Percentiles rank a stretch among this genome's conserved stretches.
phyloP scores from a whole-genome alignment of 2,113 vertebrate species.

The Malurus cyaneus region DNA sequence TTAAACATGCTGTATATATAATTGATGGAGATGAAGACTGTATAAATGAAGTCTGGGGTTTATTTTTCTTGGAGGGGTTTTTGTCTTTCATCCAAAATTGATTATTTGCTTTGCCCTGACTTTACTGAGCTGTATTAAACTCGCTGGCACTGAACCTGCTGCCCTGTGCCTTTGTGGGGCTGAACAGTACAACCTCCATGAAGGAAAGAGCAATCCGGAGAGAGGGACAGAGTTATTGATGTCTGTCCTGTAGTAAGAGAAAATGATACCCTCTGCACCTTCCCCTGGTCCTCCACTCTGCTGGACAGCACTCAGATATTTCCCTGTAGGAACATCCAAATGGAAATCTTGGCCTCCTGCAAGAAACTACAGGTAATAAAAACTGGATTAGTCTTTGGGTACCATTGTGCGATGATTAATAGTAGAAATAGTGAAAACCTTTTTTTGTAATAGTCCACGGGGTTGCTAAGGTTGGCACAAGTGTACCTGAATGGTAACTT shows the following conservation, averaged over 20 bases:
- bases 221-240: conserved; percentile 10
- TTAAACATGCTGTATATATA: not conserved
- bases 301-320: not conserved
- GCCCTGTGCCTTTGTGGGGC: conserved; percentile 2
- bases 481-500: not conserved
- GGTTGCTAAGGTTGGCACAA: not conserved
- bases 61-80: conserved; percentile 12
- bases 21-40: not conserved
- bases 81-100: not conserved
- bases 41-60: not conserved
- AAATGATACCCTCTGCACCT: not conserved
- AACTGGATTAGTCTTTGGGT: not conserved
- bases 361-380: not conserved
- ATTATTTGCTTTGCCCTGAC: conserved; percentile 24
- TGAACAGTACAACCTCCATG: not conserved
- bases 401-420: not conserved
- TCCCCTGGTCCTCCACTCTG: not conserved
- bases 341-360: not conserved
- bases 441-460: not conserved
- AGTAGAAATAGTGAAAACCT: not conserved
- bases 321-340: not conserved
- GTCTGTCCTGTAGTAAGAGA: not conserved
- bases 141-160: not conserved
- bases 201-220: not conserved
- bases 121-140: not conserved